phyloP scores from a whole-genome alignment of 2,113 vertebrate species.

The Marmota flaviventris region DNA sequence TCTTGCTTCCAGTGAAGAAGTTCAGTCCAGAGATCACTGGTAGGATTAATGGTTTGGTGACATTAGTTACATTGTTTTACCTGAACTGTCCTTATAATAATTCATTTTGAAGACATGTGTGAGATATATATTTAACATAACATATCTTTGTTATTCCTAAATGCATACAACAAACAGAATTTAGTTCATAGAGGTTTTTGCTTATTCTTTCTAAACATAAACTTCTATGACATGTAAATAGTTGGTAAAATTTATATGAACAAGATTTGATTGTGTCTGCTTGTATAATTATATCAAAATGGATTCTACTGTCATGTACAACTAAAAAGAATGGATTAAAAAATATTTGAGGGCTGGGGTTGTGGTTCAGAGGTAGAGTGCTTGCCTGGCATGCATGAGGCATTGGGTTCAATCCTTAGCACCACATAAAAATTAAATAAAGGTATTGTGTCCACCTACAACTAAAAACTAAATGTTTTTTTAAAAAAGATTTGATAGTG shows the following conservation, averaged over 20 bases:
- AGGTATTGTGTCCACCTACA: too few relatives aligned
- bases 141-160: too few relatives aligned
- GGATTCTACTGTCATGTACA: too few relatives aligned
- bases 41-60: background rate
- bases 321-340: too few relatives aligned
- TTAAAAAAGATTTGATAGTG: background rate
- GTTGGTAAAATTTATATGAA: background rate
- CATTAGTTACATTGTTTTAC: background rate
- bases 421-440: too few relatives aligned
- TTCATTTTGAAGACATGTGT: background rate
- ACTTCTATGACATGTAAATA: background rate
- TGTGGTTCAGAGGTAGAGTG: too few relatives aligned
- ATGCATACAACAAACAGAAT: background rate
- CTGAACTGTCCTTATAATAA: background rate
- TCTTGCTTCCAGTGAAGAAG: background rate
- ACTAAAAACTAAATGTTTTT: too few relatives aligned
- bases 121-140: background rate
- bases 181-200: background rate
- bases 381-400: too few relatives aligned
- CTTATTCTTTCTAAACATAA: background rate
- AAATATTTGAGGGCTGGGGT: too few relatives aligned
- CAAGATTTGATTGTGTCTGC: too few relatives aligned
- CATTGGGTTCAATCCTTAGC: too few relatives aligned
- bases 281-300: too few relatives aligned
- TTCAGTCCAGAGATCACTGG: background rate